phyloP scores from a whole-genome alignment of 2,797 vertebrate species.

The Brachymystax lenok region DNA sequence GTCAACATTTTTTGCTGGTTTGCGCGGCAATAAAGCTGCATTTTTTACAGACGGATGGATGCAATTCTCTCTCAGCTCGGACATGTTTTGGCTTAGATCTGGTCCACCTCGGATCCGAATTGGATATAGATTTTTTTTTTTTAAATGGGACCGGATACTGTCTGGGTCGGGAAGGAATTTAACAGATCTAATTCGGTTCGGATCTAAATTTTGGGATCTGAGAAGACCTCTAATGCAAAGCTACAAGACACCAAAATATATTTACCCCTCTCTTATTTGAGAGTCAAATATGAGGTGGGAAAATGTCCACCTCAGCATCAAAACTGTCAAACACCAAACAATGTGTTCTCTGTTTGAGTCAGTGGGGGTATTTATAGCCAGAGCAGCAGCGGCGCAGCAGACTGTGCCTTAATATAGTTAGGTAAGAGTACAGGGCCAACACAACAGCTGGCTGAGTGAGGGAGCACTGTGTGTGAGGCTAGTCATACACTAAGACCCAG shows the following conservation, averaged over 20 bases:
- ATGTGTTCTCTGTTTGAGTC: background rate
- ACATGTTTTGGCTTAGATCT: no score
- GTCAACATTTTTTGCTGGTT: no score
- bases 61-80: no score
- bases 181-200: no score
- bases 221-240: background rate
- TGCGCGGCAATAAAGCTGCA: no score
- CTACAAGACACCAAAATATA: background rate
- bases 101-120: no score
- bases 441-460: slow-evolving; percentile 61
- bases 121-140: no score
- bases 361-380: slow-evolving; percentile 70
- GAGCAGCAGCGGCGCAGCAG: slow-evolving; percentile 43
- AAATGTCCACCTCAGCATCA: background rate
- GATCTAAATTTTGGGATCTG: no score
- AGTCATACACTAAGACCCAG: slow-evolving; percentile 41
- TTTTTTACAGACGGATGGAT: no score
- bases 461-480: slow-evolving; percentile 23
- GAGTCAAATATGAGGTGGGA: background rate
- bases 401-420: slow-evolving; percentile 76
- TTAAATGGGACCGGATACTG: no score
- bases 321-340: background rate
- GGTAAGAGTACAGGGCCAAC: slow-evolving; percentile 53
- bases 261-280: background rate
- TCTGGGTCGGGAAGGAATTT: no score